Conservation (phyloP, 2,113 vertebrate species). For the Dinomys branickii region DNA sequence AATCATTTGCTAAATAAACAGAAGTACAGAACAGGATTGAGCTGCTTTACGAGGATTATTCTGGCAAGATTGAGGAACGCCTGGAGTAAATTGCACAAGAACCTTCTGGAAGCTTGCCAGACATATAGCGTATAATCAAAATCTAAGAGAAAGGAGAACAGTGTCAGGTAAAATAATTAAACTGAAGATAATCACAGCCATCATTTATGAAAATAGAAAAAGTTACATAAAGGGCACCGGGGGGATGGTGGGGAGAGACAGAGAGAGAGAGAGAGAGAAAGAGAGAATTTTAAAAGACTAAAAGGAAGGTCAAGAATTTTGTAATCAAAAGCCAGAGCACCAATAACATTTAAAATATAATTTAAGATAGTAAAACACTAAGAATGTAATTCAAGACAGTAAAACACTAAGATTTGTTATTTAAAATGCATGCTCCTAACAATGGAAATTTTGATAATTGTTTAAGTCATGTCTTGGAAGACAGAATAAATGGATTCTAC, state of each 20-base stretch:
- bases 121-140: conserved; percentile 45
- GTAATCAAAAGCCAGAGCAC: neutral
- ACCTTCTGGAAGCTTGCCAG: neutral
- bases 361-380: conserved; percentile 36
- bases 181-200: neutral
- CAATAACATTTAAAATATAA: conserved; percentile 28
- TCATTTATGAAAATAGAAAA: neutral
- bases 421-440: conserved; percentile 22
- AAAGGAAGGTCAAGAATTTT: neutral
- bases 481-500: neutral
- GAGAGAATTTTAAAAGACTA: neutral
- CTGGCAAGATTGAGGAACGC: conserved; percentile 21
- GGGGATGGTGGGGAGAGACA: neutral
- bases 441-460: conserved; percentile 22
- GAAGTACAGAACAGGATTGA: conserved; percentile 1
- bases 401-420: conserved; percentile 13
- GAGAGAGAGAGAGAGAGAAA: neutral
- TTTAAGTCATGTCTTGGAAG: conserved; percentile 7
- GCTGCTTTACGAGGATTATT: conserved; percentile 6
- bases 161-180: conserved; percentile 55
- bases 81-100: neutral
- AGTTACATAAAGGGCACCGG: neutral
- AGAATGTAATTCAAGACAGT: conserved; percentile 17
- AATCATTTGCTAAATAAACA: conserved; percentile 28
- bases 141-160: neutral